Evolutionary conservation across 2,113 vertebrate species (phyloP), one percentile per base, ranked within the genome.

Genomic region (Podiceps cristatus): DNA sequence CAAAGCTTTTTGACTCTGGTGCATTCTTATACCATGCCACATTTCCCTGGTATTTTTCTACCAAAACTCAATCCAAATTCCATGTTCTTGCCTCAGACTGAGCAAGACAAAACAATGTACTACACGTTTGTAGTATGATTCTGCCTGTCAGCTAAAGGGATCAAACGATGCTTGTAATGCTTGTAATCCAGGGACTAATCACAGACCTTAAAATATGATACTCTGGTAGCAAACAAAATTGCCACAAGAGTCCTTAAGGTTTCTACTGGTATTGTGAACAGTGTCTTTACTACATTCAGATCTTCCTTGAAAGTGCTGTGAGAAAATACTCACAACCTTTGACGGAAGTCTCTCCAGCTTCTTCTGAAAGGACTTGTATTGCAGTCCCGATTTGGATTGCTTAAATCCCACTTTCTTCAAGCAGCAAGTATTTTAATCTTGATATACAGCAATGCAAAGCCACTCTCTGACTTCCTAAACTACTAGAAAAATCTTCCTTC

Each of bases 101-200:
- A 69, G 17, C 27, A 52, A 0, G 0, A 45, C 40, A 7, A 74
- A 68, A 68, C 22, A 49, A 11, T 44, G n/a, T 25, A 13, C 20
- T 35, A 7, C 0, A 1, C 24, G 62, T 50, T 44, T 75, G 47
- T 25, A 18, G 10, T 17, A n/a, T 27, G 18, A 29, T 74, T 63
- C 24, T 63, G 5, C 6, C 74, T 80, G 49, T 56, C 42, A 69
- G 18, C 13, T 52, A 63, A 28, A 69, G 22, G 20, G 20, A 59
- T 31, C 31, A 79, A 37, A 67, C 0, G 1, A 25, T 64, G 16
- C 2, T 33, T 33, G 5, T 53, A 89, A 79, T 27, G 49, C 7
- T 44, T 80, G 42, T 69, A 69, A 69, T 50, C 49, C 64, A 63
- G 19, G 20, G 33, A 75, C 23, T 69, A 63, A 75, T 63, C 5